phyloP scores from a whole-genome alignment of 2,888 invertebrate genomes.

The Digitonthophagus gazella region DNA sequence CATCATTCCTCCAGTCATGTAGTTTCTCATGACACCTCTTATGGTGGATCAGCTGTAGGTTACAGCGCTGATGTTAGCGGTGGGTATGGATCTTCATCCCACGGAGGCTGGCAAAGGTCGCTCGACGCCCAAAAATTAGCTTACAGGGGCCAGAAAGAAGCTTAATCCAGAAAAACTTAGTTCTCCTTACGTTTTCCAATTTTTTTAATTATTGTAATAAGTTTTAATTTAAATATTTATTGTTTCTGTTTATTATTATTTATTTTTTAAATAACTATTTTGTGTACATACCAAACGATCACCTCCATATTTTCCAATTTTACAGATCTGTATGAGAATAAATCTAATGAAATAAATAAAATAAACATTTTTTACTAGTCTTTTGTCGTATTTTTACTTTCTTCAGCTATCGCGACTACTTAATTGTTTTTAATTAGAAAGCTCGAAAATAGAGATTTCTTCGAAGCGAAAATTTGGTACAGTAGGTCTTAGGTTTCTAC shows the following conservation, averaged over 20 bases:
- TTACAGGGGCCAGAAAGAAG: constrained; percentile 51
- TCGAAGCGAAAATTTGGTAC: background rate
- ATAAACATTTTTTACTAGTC: constrained; percentile 13
- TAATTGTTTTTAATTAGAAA: background rate
- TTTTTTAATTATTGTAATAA: constrained; percentile 17
- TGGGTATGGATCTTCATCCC: constrained; percentile 41
- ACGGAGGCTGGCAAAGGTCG: constrained; percentile 54
- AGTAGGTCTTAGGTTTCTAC: background rate
- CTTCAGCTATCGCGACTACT: background rate
- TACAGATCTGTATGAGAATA: constrained; percentile 9
- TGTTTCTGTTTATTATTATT: constrained; percentile 26
- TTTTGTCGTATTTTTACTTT: background rate
- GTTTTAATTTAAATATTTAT: constrained; percentile 20
- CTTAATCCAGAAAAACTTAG: constrained; percentile 18
- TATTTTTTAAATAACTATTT: constrained; percentile 21
- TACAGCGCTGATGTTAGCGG: constrained; percentile 43
- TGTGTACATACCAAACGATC: background rate
- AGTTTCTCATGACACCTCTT: constrained; percentile 56
- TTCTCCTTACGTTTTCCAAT: background rate
- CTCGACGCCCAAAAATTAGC: constrained; percentile 56
- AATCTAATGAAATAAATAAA: background rate
- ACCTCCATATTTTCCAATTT: constrained; percentile 10
- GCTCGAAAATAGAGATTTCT: background rate
- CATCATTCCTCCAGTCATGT: constrained; percentile 65
- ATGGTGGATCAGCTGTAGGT: constrained; percentile 45